These are phyloP conservation scores for Cerceris ruficornis DNA, from an alignment of 2,888 invertebrate species.

Conservation along the genomic window DNA sequence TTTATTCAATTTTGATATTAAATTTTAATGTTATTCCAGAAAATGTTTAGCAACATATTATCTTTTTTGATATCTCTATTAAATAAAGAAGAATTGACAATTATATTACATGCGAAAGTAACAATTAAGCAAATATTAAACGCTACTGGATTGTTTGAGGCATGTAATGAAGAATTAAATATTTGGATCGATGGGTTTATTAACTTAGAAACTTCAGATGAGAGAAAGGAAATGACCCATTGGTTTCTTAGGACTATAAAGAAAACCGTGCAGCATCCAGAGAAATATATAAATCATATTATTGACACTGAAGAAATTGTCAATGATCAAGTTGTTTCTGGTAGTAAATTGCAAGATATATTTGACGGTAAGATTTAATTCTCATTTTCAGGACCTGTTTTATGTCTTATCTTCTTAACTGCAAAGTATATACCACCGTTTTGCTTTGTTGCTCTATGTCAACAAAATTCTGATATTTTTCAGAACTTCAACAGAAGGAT, in stretches of 20 bases:
- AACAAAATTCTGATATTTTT: constrained; percentile 29
- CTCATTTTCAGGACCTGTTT: background rate
- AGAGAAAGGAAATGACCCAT: constrained; percentile 64
- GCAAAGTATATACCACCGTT: no score
- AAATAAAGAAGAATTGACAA: constrained; percentile 45
- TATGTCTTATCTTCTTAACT: no score
- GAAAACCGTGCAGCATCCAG: constrained; percentile 62
- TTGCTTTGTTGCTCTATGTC: background rate
- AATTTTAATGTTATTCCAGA: constrained; percentile 43
- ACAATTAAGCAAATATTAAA: constrained; percentile 85
- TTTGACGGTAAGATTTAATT: constrained; percentile 42
- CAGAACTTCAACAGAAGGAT: constrained; percentile 48
- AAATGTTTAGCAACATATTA: constrained; percentile 67
- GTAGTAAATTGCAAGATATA: constrained; percentile 64
- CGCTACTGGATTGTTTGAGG: constrained; percentile 86
- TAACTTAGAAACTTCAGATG: constrained; percentile 65
- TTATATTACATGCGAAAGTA: constrained; percentile 81
- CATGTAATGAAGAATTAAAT: constrained; percentile 86
- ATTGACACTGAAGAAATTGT: constrained; percentile 65
- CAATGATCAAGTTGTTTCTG: constrained; percentile 54
- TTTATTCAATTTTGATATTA: background rate
- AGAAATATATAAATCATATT: constrained; percentile 71
- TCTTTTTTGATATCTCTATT: constrained; percentile 70
- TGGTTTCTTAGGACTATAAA: constrained; percentile 73
- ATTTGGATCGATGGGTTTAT: constrained; percentile 85